phyloP scores from a whole-genome alignment of 2,888 invertebrate genomes.

The Aricia artaxerxes region DNA sequence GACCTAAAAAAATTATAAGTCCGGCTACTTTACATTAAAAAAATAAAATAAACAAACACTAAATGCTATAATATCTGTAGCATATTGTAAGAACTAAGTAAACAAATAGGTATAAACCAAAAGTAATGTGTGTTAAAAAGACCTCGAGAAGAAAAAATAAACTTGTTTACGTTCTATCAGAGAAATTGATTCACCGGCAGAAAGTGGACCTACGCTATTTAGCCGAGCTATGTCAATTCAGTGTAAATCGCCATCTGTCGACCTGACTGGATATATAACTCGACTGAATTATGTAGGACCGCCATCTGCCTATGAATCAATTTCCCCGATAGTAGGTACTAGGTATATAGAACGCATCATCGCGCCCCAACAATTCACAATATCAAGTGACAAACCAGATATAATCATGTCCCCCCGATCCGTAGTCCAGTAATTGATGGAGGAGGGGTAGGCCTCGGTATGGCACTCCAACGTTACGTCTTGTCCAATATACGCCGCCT shows the following conservation, averaged over 20 bases:
- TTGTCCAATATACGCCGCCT: conserved; percentile 93
- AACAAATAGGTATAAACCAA: no score
- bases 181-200: no score
- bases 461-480: conserved; percentile 94
- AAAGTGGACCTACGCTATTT: no score
- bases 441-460: conserved; percentile 95
- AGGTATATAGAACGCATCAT: conserved; percentile 3
- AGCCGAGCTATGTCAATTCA: no score
- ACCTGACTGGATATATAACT: not conserved
- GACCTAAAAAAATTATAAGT: conserved; percentile 79
- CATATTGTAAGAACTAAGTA: no score
- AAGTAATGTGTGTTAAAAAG: no score
- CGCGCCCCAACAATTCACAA: not conserved
- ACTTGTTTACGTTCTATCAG: no score
- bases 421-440: conserved; percentile 97
- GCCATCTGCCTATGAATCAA: not conserved
- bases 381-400: conserved; percentile 84
- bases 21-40: not conserved
- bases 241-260: no score
- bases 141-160: no score
- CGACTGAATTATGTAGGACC: not conserved
- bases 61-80: no score
- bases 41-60: not conserved
- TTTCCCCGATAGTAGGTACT: not conserved
- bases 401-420: conserved; percentile 95